Evolutionary conservation across 2,888 invertebrate genomes (phyloP), one percentile per base, ranked within the genome.

Genomic region (Hypselothyrea guttata): DNA sequence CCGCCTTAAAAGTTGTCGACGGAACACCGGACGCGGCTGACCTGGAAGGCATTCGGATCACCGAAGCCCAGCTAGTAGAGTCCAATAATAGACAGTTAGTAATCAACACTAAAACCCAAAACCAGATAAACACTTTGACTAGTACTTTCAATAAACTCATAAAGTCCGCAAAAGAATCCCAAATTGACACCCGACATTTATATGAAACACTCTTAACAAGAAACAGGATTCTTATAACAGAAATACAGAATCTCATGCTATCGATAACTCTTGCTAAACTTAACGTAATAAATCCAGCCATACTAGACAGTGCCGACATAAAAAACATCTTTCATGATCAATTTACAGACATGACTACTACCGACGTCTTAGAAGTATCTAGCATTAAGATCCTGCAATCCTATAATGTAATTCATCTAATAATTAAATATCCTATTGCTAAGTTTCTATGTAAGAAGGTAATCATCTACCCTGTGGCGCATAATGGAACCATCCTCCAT

Each of bases 201-300:
- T 38, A 18, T 18, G 38, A 38, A 9, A 9, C 15, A 4, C 8
- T 35, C 2, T 7, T 35, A 13, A 4, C 16, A 15, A 37, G 38
- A n/a, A 38, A 38, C 11, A 22, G 16, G 11, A 38, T 38, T 16
- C 1, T 22, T 2, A 18, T n/a, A 4, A 18, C 11, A 11, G 38
- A 38, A 22, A 18, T 38, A 4, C 38, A 22, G n/a, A 38, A 38
- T 11, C 18, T 38, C 16, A 38, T 38, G 15, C n/a, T 38, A 4
- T n/a, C 18, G 5, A 38, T 38, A 9, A 38, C 38, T 18, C 18
- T 38, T 4, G 38, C 38, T 9, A 38, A 38, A 16, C 9, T 18
- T 8, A 18, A 38, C 38, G 18, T 38, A 16, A 7, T 38, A 9
- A 38, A 22, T 22, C 38, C 38, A 5, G 18, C 16, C 2, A 38